Evolutionary conservation across 1,140 invertebrate species (phyloP), one percentile per base, ranked within the genome.

Genomic region (Hyposmocoma kahamanoa): DNA sequence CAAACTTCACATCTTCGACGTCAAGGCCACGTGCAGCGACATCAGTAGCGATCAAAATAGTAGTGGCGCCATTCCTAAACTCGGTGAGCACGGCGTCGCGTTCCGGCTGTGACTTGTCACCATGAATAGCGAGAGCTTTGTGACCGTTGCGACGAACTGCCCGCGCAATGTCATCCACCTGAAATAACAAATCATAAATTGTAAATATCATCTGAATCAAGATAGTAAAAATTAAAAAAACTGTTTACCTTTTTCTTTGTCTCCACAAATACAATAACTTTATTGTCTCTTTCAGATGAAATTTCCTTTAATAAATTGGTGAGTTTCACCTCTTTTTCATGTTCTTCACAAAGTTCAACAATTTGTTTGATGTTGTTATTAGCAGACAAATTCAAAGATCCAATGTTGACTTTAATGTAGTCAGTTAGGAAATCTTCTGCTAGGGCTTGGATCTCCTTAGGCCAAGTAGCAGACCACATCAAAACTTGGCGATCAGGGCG

Each of bases 381-480:
- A 6, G 98, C 98, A 47, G 96, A 92, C 2, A 99, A 86, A 53
- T 94, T 94, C 41, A 98, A 81, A 4, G 97, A 97, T 8, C 98
- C 98, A 87, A 99, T 96, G 72, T 98, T 99, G 3, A 99, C 92
- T 69, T 93, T 92, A 44, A 94, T 90, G 67, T 98, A 97, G 78
- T 98, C 94, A 48, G 89, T 92, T 4, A 99, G 88, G 67, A 98
- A 99, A 71, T 99, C 97, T 76, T 97, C 95, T 47, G 98, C 98
- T 0, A 99, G 82, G 20, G 92, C 91, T 72, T 96, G 93, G 2
- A 99, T 97, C 87, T 99, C 97, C 83, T 98, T 98, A 1, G 98
- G 98, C 98, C 98, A 99, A 5, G 98, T 99, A n/a, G 98, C 98
- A 38, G 95, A 97, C 96, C 97, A 99, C 98, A 99, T 99, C 2